Percentiles rank a stretch among this genome's conserved stretches.
Conservation (phyloP, 1,140 invertebrate genomes). For the Trissolcus basalis region DNA sequence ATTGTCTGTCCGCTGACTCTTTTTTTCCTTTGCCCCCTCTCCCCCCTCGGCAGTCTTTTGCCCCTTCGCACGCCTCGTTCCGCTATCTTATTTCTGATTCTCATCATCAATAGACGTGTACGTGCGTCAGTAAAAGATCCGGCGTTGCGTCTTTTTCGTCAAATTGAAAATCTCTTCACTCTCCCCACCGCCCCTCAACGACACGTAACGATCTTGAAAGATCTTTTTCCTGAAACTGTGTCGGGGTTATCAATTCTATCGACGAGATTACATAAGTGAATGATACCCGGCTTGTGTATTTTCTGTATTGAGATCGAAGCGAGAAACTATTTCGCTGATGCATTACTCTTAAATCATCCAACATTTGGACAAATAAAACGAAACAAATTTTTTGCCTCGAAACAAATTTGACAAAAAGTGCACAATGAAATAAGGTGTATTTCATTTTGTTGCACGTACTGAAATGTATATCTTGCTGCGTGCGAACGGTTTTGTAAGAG, state of each 20-base stretch:
- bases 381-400: too few relatives aligned
- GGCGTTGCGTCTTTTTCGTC: conserved; percentile 48
- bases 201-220: conserved; percentile 37
- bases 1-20: conserved; percentile 67
- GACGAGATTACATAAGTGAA: conserved; percentile 39
- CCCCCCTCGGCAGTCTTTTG: conserved; percentile 25
- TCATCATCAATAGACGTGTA: conserved; percentile 47
- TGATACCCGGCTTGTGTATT: conserved; percentile 27
- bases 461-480: too few relatives aligned
- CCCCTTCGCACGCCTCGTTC: conserved; percentile 38
- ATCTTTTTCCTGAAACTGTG: conserved; percentile 31
- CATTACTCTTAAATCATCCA: too few relatives aligned
- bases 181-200: background rate
- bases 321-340: too few relatives aligned
- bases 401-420: too few relatives aligned
- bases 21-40: conserved; percentile 21
- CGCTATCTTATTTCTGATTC: conserved; percentile 51
- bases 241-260: conserved; percentile 47
- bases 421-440: too few relatives aligned
- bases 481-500: too few relatives aligned
- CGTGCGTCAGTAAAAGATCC: conserved; percentile 49
- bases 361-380: too few relatives aligned
- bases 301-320: conserved; percentile 18
- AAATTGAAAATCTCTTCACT: conserved; percentile 55
- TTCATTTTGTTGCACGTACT: too few relatives aligned